phyloP scores from a whole-genome alignment of 2,797 vertebrate species.

The Silurus lanzhouensis region DNA sequence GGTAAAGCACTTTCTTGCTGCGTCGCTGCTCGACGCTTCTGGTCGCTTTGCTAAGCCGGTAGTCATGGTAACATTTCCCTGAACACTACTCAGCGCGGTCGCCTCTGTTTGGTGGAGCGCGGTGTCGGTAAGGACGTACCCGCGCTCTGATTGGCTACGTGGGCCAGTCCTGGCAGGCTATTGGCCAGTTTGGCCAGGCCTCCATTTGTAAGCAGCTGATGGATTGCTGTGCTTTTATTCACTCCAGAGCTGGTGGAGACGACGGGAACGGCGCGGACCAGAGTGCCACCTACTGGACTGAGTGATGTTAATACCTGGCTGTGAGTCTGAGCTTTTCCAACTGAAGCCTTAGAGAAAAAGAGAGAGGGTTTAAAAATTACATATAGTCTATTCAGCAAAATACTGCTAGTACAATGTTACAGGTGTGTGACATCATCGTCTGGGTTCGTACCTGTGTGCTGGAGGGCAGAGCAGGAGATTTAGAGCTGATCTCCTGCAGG shows the following conservation, averaged over 20 bases:
- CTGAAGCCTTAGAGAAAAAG: conserved; percentile 68
- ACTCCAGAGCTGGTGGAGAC: conserved; percentile 79
- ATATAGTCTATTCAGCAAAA: neutral
- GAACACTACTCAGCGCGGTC: conserved; percentile 69
- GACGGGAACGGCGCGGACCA: conserved; percentile 87
- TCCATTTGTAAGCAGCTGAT: conserved; percentile 92
- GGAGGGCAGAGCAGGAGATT: conserved; percentile 78
- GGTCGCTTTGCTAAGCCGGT: conserved; percentile 1
- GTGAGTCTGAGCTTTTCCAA: conserved; percentile 73
- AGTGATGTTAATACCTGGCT: conserved; percentile 77
- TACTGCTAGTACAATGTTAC: too few relatives aligned
- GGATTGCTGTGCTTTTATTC: conserved; percentile 90
- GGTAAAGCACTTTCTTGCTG: neutral
- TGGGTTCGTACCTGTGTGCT: conserved; percentile 77
- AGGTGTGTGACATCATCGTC: too few relatives aligned
- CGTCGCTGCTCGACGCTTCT: neutral
- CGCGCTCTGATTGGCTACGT: conserved; percentile 88
- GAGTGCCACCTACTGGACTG: conserved; percentile 74
- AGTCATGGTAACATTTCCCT: conserved; percentile 22
- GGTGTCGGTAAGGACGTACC: conserved; percentile 76
- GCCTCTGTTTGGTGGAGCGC: conserved; percentile 69
- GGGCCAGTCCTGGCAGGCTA: conserved; percentile 90
- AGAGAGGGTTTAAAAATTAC: neutral
- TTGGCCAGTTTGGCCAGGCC: conserved; percentile 92
- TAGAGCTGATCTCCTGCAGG: conserved; percentile 93